Evolutionary conservation across 2,113 vertebrate genomes (phyloP), one percentile per base, ranked within the genome.

Genomic region (Paradoxurus hermaphroditus): DNA sequence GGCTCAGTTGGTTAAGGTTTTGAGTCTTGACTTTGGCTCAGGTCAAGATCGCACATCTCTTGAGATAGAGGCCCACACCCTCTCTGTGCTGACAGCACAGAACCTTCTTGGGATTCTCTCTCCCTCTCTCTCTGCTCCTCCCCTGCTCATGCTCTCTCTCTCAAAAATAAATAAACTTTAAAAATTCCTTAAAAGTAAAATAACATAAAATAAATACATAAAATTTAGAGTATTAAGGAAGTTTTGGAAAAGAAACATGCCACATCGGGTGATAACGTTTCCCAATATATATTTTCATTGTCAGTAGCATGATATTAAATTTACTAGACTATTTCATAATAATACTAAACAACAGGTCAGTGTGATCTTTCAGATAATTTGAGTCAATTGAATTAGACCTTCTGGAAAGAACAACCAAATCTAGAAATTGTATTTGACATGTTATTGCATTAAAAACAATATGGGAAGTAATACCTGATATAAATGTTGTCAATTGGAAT

Each of bases 341-440:
- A 90, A 92, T 77, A 11, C 70, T 85, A 51, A 90, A 59, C 5
- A 31, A 41, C 19, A 41, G 39, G 7, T 21, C 83, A n/a, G 12
- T 75, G 18, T 65, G 23, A 41, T 84, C 10, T 62, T 82, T 62
- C 59, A 14, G n/a, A 85, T 46, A 62, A 84, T 1, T 34, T 49
- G 44, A 85, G 12, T 97, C 85, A 91, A 53, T 49, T 89, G 72
- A 77, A 65, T 68, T 97, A 84, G 95, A 68, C 63, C 39, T 96
- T 96, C 83, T 94, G 27, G 96, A 97, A 97, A 81, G 39, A 75
- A 73, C 91, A 93, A 56, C 63, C 31, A 95, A 46, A 93, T 86
- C 18, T 94, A 51, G 29, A 93, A 41, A 91, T 83, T 62, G 2
- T 96, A 65, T 23, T 14, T 7, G 11, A 51, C 12, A 94, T 67